phyloP scores from a whole-genome alignment of 1,140 invertebrate genomes.

The Cyphomyrmex costatus region DNA sequence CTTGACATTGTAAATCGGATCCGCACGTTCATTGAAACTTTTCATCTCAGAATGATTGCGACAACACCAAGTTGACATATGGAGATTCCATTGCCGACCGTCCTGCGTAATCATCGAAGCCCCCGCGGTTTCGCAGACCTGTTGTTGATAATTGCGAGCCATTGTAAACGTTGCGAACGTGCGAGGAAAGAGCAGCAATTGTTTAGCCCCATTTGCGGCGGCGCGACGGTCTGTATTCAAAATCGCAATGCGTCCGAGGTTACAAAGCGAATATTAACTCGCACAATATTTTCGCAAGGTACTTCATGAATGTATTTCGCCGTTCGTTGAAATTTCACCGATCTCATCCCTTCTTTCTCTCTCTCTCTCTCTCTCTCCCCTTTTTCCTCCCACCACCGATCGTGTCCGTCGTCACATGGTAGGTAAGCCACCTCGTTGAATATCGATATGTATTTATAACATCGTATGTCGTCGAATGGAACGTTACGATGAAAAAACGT shows the following conservation, averaged over 20 bases:
- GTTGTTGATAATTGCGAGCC: conserved; percentile 57
- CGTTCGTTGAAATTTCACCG: conserved; percentile 41
- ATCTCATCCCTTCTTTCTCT: not conserved
- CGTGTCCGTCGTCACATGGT: conserved; percentile 17
- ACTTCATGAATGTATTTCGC: conserved; percentile 63
- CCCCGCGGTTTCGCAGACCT: conserved; percentile 19
- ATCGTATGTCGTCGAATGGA: conserved; percentile 61
- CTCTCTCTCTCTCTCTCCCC: not conserved
- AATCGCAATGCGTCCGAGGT: conserved; percentile 17
- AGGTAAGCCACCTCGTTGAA: conserved; percentile 66
- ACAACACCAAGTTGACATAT: conserved; percentile 29
- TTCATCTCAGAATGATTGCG: conserved; percentile 42
- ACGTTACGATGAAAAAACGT: conserved; percentile 47
- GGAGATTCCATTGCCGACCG: conserved; percentile 10
- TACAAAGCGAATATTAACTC: conserved; percentile 41
- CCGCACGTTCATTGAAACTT: conserved; percentile 30
- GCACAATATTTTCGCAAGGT: conserved; percentile 38
- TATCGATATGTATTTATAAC: conserved; percentile 70
- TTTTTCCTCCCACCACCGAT: not conserved
- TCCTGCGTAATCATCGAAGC: conserved; percentile 16
- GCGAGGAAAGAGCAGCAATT: conserved; percentile 42
- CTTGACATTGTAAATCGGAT: conserved; percentile 9
- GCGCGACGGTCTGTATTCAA: conserved; percentile 19
- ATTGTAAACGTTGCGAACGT: conserved; percentile 52
- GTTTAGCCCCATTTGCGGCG: conserved; percentile 13